Evolutionary conservation across 2,797 vertebrate species (phyloP).

Genomic region (Anolis apletophallus): DNA sequence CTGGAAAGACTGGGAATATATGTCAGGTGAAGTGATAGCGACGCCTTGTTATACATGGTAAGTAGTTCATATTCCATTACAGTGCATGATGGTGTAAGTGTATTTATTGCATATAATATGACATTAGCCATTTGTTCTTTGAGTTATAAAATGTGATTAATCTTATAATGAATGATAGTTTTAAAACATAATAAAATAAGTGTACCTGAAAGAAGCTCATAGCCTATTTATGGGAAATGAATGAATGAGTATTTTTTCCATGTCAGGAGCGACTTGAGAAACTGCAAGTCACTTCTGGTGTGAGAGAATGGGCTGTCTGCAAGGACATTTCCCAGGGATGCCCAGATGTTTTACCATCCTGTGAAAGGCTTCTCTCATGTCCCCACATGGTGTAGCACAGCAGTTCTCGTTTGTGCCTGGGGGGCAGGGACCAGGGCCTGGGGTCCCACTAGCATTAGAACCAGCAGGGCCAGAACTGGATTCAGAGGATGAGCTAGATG

Average conservation of each 20-base stretch:
- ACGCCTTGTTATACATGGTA: conserved; percentile 96
- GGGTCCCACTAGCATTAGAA: too few species aligned
- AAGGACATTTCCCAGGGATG: too few species aligned
- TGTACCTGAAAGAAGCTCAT: background rate
- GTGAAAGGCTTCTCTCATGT: too few species aligned
- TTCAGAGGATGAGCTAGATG: too few species aligned
- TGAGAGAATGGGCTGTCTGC: too few species aligned
- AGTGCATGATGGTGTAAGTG: background rate
- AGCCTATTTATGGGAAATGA: background rate
- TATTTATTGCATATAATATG: background rate
- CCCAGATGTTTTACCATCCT: too few species aligned
- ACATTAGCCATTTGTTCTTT: background rate
- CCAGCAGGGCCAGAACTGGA: too few species aligned
- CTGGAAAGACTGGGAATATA: conserved; percentile 96
- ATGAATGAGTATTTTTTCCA: background rate
- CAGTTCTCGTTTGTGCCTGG: too few species aligned
- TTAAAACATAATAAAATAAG: background rate
- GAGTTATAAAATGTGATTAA: background rate
- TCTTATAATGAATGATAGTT: background rate
- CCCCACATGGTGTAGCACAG: too few species aligned
- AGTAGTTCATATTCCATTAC: conserved; percentile 36
- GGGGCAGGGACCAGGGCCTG: too few species aligned
- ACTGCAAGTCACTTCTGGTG: too few species aligned
- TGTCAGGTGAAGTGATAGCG: conserved; percentile 93
- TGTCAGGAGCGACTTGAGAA: too few species aligned